phyloP scores from a whole-genome alignment of 1,140 invertebrate genomes.

The Eupristina koningsbergeri region DNA sequence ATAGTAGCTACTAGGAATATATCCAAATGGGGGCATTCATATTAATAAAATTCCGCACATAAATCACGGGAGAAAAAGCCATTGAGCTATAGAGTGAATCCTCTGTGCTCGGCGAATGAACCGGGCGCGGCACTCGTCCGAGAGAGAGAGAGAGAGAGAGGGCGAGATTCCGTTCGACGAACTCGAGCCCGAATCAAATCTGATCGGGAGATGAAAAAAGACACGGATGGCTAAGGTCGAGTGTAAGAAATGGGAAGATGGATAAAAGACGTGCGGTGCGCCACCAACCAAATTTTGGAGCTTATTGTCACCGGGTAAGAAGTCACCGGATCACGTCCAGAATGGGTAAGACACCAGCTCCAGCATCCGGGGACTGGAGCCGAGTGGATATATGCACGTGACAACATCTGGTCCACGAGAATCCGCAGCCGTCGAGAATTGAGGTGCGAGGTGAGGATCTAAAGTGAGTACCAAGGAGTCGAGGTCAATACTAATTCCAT shows the following conservation, averaged over 20 bases:
- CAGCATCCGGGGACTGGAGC: neutral
- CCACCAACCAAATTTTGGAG: conserved; percentile 47
- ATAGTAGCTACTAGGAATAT: conserved; percentile 33
- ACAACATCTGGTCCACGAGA: neutral
- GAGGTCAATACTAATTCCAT: neutral
- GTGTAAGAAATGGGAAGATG: neutral
- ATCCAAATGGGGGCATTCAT: conserved; percentile 39
- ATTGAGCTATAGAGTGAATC: conserved; percentile 51
- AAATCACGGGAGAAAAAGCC: conserved; percentile 38
- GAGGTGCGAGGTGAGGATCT: too few relatives aligned
- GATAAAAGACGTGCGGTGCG: conserved; percentile 29
- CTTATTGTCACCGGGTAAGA: conserved; percentile 51
- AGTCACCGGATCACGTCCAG: conserved; percentile 51
- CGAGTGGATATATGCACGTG: neutral
- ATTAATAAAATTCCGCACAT: conserved; percentile 45
- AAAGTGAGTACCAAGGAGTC: neutral
- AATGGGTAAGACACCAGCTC: neutral
- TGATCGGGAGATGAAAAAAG: conserved; percentile 42
- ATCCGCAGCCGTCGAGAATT: too few relatives aligned
- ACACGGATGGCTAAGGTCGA: neutral
- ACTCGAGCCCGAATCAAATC: conserved; percentile 39
- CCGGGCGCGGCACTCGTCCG: conserved; percentile 33
- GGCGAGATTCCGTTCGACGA: conserved; percentile 25
- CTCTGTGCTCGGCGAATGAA: conserved; percentile 53
- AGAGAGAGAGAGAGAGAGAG: neutral